Conservation (phyloP, 2,797 vertebrate genomes). For the Ateles fusciceps region DNA sequence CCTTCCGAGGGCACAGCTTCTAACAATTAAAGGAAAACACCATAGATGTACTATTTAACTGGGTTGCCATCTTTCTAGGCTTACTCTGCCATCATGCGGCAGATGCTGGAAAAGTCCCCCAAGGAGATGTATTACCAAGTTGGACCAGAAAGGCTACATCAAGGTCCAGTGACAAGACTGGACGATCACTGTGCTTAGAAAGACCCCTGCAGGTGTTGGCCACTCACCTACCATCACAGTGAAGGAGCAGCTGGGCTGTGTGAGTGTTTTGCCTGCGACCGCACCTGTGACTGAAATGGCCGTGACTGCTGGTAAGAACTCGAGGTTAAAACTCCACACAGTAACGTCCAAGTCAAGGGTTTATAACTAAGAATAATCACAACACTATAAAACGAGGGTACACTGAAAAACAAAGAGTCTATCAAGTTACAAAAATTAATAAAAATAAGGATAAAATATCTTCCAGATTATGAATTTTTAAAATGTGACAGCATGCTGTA, state of each 20-base stretch:
- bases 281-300: background rate
- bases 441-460: background rate
- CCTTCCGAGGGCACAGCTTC: too few species aligned
- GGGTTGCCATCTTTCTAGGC: background rate
- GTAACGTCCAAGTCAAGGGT: background rate
- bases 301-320: background rate
- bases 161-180: background rate
- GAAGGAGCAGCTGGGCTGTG: rapidly evolving
- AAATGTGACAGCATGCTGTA: too few species aligned
- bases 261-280: rapidly evolving
- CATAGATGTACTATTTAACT: background rate
- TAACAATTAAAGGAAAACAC: background rate
- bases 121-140: background rate
- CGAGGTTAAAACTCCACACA: background rate
- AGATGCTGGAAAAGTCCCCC: background rate
- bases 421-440: background rate
- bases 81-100: background rate
- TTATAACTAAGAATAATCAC: background rate
- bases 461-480: background rate
- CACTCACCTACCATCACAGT: background rate
- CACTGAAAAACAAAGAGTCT: background rate
- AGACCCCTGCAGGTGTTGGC: background rate
- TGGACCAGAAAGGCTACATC: background rate
- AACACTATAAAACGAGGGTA: background rate
- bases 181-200: background rate